Evolutionary conservation across 2,888 invertebrate genomes (phyloP).

Genomic region (Zygogramma bicolorata): DNA sequence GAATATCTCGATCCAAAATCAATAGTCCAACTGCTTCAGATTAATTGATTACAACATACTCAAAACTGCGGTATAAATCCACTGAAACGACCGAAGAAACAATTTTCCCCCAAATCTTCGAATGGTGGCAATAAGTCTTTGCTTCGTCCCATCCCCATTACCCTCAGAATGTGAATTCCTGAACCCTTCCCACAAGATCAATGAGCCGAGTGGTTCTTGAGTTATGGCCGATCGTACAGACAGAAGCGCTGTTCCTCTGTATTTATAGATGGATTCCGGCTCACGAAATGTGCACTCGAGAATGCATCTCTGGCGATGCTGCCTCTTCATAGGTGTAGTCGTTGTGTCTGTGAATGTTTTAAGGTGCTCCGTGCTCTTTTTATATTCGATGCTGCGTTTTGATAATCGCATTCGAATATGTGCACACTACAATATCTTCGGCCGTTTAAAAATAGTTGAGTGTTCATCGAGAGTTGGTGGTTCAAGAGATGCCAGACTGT

Average conservation of each 20-base stretch:
- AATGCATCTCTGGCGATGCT: not conserved
- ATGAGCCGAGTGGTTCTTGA: slow-evolving; percentile 8
- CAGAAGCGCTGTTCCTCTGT: slow-evolving; percentile 1
- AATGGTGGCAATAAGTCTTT: not conserved
- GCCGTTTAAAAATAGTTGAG: not conserved
- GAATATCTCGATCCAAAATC: too few relatives aligned
- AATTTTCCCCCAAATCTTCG: not conserved
- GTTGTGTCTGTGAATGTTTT: slow-evolving; percentile 5
- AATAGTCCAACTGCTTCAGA: too few relatives aligned
- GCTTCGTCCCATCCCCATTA: not conserved
- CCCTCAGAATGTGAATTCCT: not conserved
- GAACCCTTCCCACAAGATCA: not conserved
- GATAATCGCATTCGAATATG: slow-evolving; percentile 1
- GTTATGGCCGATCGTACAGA: not conserved
- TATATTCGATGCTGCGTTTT: slow-evolving; percentile 9
- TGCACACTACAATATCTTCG: not conserved
- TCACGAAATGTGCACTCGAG: slow-evolving; percentile 8
- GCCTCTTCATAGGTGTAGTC: not conserved
- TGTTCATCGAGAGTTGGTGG: not conserved
- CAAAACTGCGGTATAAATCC: too few relatives aligned
- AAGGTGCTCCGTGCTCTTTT: not conserved
- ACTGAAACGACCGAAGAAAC: not conserved
- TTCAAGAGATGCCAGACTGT: not conserved
- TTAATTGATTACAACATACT: too few relatives aligned
- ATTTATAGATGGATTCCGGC: slow-evolving; percentile 9